phyloP scores from a whole-genome alignment of 2,113 vertebrate species.

The Patagioenas fasciata region DNA sequence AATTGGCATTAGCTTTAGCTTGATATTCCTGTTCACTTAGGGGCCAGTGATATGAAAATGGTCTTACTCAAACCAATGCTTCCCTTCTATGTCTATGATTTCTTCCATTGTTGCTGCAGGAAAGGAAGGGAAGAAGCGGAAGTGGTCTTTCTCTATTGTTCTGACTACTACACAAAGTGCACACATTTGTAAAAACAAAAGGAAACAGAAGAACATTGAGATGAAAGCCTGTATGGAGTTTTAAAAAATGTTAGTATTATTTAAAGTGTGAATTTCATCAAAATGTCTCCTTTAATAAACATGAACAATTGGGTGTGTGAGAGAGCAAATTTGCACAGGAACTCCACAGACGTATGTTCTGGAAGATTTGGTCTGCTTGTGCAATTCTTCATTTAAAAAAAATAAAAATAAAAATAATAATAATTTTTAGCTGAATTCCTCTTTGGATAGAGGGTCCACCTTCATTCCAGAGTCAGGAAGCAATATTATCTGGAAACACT shows the following conservation, averaged over 20 bases:
- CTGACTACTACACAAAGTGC: background rate
- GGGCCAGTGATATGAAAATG: background rate
- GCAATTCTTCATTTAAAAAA: too few species aligned
- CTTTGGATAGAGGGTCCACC: accelerated
- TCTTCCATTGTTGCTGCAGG: background rate
- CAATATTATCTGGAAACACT: background rate
- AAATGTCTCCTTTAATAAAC: background rate
- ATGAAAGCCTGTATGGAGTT: background rate
- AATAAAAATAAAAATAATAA: too few species aligned
- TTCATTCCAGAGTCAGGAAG: background rate
- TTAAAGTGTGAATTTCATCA: background rate
- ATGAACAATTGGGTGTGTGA: background rate
- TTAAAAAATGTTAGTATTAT: background rate
- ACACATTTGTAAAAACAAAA: background rate
- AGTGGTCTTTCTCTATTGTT: background rate
- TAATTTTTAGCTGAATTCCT: background rate
- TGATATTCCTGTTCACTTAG: background rate
- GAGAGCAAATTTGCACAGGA: background rate
- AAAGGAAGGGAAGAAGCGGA: background rate
- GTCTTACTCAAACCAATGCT: background rate
- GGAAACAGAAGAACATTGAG: background rate
- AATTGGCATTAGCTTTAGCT: background rate
- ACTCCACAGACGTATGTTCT: background rate
- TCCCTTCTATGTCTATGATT: background rate
- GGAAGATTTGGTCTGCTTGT: background rate